These are phyloP conservation scores for Peromyscus maniculatus DNA, from an alignment of 2,113 vertebrate genomes.

Conservation along the genomic window DNA sequence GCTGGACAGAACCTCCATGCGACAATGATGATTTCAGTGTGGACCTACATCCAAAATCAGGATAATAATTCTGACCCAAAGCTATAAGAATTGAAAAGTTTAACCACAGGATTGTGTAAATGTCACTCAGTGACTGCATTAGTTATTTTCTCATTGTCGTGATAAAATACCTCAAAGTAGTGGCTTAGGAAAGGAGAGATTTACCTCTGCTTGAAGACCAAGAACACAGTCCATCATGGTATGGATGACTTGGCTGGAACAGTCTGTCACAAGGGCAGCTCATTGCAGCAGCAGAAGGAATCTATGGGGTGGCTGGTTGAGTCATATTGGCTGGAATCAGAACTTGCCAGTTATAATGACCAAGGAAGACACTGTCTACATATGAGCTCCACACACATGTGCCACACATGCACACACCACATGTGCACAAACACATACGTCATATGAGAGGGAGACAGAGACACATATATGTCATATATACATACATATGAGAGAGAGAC, in stretches of 20 bases:
- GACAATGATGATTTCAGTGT: neutral
- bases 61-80: conserved; percentile 7
- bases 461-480: neutral
- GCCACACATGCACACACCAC: neutral
- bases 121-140: neutral
- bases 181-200: neutral
- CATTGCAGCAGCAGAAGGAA: neutral
- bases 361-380: neutral
- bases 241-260: neutral
- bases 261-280: neutral
- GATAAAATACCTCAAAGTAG: neutral
- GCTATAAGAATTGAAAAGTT: neutral
- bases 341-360: neutral
- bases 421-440: neutral
- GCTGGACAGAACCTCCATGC: neutral
- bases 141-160: neutral
- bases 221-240: neutral
- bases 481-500: neutral
- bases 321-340: neutral
- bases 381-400: neutral
- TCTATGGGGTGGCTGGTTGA: too few species aligned
- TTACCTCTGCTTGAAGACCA: neutral
- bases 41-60: neutral
- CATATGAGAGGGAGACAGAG: neutral
- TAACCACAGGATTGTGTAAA: neutral